Conservation (phyloP, 2,113 vertebrate species). For the Nicator chloris region DNA sequence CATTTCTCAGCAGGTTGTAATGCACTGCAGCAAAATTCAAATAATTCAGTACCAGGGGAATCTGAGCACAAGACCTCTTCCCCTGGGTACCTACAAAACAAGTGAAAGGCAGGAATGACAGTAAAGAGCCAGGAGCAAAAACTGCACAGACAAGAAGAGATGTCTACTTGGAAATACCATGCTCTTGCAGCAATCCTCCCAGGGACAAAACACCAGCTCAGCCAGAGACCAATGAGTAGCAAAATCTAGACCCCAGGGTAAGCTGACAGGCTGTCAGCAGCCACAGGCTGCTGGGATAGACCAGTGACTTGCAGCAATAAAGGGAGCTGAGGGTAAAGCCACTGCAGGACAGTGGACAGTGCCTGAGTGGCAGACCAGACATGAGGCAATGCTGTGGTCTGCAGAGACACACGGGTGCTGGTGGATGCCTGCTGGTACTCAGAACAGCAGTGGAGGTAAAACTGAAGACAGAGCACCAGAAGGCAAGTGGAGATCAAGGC, state of each 20-base stretch:
- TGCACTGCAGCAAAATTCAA: constrained; percentile 14
- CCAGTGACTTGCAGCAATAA: background rate
- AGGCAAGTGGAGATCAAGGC: background rate
- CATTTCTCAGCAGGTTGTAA: background rate
- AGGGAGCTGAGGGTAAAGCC: background rate
- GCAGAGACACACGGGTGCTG: accelerated
- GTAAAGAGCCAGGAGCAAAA: constrained; percentile 44
- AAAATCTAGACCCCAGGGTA: background rate
- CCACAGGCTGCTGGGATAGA: background rate
- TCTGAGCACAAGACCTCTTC: background rate
- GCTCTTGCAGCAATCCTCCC: background rate
- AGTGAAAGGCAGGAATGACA: background rate
- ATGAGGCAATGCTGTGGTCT: background rate
- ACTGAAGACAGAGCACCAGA: background rate
- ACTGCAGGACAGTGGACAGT: background rate
- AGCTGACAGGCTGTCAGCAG: background rate
- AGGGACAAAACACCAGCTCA: background rate
- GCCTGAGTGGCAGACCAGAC: background rate
- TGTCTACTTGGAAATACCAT: background rate
- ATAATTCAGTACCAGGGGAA: background rate
- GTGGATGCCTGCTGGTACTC: background rate
- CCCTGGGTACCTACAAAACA: constrained; percentile 9
- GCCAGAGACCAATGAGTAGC: background rate
- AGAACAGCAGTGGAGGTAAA: background rate
- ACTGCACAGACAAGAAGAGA: background rate